Percentiles rank a stretch among this genome's conserved stretches.
phyloP scores from a whole-genome alignment of 2,797 vertebrate species.

The Pristis pectinata region DNA sequence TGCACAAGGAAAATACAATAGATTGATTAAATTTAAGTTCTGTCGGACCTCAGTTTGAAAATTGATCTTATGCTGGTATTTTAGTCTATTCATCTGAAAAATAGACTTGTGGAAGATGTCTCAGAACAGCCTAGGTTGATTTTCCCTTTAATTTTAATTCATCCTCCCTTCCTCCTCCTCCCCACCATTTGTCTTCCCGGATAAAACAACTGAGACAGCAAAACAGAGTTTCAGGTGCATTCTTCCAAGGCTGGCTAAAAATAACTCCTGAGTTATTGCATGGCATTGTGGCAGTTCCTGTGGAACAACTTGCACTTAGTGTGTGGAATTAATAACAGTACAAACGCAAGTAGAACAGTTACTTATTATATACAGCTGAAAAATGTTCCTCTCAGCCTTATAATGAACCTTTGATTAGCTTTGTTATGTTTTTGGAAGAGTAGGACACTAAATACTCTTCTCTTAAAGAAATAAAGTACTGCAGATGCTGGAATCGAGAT shows the following conservation, averaged over 20 bases:
- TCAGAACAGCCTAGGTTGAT: background rate
- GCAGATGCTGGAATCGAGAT: no score
- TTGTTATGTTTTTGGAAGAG: background rate
- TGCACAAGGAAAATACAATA: background rate
- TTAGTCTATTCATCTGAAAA: background rate
- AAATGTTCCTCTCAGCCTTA: background rate
- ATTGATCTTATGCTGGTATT: background rate
- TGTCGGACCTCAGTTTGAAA: slow-evolving; percentile 1
- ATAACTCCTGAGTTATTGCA: background rate
- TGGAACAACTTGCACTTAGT: background rate
- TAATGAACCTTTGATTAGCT: background rate
- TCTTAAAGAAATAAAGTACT: no score
- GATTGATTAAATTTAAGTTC: slow-evolving; percentile 13
- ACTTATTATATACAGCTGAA: background rate
- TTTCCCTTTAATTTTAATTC: background rate
- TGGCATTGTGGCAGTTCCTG: background rate
- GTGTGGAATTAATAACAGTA: background rate
- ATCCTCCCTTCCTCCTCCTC: background rate
- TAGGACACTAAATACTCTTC: background rate
- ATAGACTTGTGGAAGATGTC: background rate
- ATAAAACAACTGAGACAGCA: background rate
- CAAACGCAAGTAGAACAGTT: background rate
- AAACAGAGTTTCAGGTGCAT: background rate
- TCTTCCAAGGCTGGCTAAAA: background rate
- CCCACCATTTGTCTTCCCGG: background rate